Percentiles rank a stretch among this genome's conserved stretches.
Evolutionary conservation across 2,888 invertebrate species (phyloP).

Genomic region (Heliothis peltigera): DNA sequence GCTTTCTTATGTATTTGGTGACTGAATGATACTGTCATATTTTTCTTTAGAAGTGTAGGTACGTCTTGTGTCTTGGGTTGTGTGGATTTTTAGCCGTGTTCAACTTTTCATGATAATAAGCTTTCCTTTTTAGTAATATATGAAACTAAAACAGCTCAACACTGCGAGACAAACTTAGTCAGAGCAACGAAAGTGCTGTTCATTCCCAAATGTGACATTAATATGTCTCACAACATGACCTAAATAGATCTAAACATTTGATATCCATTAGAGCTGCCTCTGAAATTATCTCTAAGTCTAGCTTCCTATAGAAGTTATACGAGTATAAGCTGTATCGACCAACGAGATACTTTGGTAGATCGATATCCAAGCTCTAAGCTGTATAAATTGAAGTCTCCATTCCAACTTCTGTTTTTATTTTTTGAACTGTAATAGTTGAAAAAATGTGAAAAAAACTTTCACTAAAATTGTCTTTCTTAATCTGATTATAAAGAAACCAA

Average conservation of each 20-base stretch:
- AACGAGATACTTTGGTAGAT: conserved; percentile 3
- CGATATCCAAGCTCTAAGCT: neutral
- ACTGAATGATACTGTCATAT: conserved; percentile 15
- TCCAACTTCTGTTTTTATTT: neutral
- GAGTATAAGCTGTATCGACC: neutral
- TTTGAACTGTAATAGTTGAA: neutral
- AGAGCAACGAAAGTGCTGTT: conserved; percentile 1
- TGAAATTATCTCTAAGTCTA: conserved; percentile 29
- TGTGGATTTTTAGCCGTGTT: neutral
- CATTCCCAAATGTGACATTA: conserved; percentile 24
- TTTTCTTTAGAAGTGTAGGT: conserved; percentile 19
- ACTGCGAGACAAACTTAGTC: neutral
- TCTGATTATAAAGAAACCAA: neutral
- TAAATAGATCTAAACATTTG: conserved; percentile 39
- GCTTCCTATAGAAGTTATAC: conserved; percentile 25
- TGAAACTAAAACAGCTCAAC: neutral
- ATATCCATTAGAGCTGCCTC: conserved; percentile 40
- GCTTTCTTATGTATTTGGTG: conserved; percentile 24
- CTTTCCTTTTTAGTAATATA: neutral
- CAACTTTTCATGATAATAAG: too few relatives aligned
- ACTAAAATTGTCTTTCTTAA: too few relatives aligned
- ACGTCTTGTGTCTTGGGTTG: conserved; percentile 8
- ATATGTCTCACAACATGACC: conserved; percentile 18
- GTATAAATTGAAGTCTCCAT: neutral
- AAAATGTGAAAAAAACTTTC: too few relatives aligned